Conservation (phyloP, 2,113 vertebrate species). For the Hypocryptadius cinnamomeus region DNA sequence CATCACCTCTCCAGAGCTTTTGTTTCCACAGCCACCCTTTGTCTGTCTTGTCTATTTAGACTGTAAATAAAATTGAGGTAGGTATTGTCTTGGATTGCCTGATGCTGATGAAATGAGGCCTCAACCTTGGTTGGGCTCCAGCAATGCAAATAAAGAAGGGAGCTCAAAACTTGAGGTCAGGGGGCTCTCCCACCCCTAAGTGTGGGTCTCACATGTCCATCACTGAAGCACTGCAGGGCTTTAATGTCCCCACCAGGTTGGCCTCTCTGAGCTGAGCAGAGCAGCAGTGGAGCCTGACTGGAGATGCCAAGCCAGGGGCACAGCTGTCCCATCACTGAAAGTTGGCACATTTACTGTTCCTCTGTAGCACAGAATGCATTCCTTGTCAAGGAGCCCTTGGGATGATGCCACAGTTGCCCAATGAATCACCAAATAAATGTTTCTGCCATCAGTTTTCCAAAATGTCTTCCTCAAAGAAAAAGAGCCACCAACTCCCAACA, state of each 20-base stretch:
- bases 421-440: neutral
- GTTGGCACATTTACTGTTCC: neutral
- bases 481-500: neutral
- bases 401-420: neutral
- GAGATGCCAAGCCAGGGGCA: neutral
- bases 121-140: neutral
- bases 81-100: conserved; percentile 21
- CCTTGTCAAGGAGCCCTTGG: neutral
- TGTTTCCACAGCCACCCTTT: conserved; percentile 54
- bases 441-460: neutral
- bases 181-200: neutral
- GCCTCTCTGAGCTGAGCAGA: neutral
- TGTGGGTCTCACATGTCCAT: neutral
- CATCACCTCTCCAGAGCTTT: conserved; percentile 44
- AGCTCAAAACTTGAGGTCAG: conserved; percentile 8
- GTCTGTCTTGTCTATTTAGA: conserved; percentile 48
- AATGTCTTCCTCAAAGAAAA: neutral
- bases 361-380: accelerated
- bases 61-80: conserved; percentile 58
- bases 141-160: conserved; percentile 21
- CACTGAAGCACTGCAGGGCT: neutral
- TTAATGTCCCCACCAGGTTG: accelerated
- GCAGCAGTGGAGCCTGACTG: neutral
- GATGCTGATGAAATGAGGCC: neutral
- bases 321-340: neutral